Base-by-base conservation (phyloP, 2,888 invertebrate genomes). In the Orchesellides sinensis region DNA sequence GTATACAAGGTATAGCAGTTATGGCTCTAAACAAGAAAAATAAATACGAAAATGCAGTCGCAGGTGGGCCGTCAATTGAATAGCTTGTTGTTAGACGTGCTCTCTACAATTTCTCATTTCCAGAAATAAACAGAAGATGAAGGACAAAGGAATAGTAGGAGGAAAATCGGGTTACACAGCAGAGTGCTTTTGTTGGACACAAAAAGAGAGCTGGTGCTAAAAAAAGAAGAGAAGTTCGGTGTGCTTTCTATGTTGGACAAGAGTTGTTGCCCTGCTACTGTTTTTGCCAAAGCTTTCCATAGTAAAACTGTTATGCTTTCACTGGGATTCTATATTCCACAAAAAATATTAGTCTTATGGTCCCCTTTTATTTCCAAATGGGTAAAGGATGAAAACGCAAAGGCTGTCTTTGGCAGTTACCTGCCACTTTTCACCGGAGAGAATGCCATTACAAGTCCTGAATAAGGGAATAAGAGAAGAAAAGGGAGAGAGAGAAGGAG, bases 341-440 rank as follows among this genome's bases (percentile, higher is more conserved):
- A n/a, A n/a, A n/a, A n/a, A n/a, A n/a, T n/a, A n/a, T 10, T 32
- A 32, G 32, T 6, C 10, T 5, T 32, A 6, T 32, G 32, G 32
- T 40, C 10, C 40, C 40, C n/a, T 40, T 40, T 40, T n/a, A 40
- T n/a, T n/a, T 40, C 2, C 40, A 40, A 45, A 45, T 17, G 45
- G 35, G 12, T 23, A n/a, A n/a, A n/a, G n/a, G 29, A 23, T 25
- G 79, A 47, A 72, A 80, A 72, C 35, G 73, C 66, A 72, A 79
- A 72, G 49, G 59, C 81, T 81, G 81, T 74, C 73, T 72, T 56
- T 81, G 73, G 81, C 81, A 81, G 81, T 68, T 81, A 81, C 81
- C 81, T 81, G 81, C 73, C 81, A 81, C 73, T 81, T 81, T 81
- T 68, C 68, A 81, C 66, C 27, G 47, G 12, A 23, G 45, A 73